Conservation (phyloP, 2,888 invertebrate genomes). For the Metacarcinus magister region DNA sequence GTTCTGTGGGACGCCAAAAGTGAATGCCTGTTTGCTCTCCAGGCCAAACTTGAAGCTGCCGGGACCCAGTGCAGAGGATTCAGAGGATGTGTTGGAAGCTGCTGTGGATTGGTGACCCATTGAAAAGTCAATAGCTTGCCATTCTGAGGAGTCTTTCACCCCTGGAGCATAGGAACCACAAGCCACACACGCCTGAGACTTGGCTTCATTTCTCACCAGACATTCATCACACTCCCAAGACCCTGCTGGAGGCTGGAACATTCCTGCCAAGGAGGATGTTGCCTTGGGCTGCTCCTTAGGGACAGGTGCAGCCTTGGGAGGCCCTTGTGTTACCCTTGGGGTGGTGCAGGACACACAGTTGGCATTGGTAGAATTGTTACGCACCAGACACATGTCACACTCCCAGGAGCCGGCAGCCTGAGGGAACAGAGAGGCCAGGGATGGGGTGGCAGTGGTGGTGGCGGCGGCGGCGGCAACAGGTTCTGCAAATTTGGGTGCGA, state of each 20-base stretch:
- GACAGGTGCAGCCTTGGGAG: slow-evolving; percentile 62
- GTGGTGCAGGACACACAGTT: slow-evolving; percentile 87
- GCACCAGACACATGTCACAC: slow-evolving; percentile 88
- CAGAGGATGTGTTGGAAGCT: slow-evolving; percentile 56
- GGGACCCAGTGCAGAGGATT: background rate
- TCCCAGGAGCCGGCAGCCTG: slow-evolving; percentile 88
- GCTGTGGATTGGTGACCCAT: background rate
- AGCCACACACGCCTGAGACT: slow-evolving; percentile 86
- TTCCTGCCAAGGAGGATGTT: slow-evolving; percentile 81
- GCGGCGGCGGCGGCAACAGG: background rate
- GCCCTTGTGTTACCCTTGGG: slow-evolving; percentile 82
- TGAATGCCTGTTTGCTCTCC: slow-evolving; percentile 79
- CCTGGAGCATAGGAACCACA: slow-evolving; percentile 85
- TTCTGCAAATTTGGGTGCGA: background rate
- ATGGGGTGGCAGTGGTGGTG: background rate
- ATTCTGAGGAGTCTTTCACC: slow-evolving; percentile 50
- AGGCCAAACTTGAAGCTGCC: slow-evolving; percentile 73
- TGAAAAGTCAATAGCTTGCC: slow-evolving; percentile 59
- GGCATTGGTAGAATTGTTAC: slow-evolving; percentile 86
- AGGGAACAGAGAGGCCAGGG: slow-evolving; percentile 85
- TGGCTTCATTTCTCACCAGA: slow-evolving; percentile 87
- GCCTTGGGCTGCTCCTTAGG: background rate
- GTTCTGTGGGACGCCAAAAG: slow-evolving; percentile 83
- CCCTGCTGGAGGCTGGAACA: slow-evolving; percentile 87
- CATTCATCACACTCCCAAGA: slow-evolving; percentile 90